phyloP scores from a whole-genome alignment of 1,140 invertebrate genomes.

The Apis laboriosa region DNA sequence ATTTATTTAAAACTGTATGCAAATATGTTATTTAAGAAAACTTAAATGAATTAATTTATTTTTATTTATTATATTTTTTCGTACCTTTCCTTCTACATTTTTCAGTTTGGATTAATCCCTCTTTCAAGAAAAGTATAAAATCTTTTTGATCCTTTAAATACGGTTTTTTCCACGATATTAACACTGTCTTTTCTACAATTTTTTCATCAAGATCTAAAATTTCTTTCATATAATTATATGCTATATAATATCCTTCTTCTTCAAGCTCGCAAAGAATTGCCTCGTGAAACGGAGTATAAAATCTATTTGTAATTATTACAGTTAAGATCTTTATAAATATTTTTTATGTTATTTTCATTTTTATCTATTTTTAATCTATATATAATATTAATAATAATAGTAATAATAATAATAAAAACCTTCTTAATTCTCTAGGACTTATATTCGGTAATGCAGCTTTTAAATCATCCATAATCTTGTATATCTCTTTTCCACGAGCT shows the following conservation, averaged over 20 bases:
- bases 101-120: conserved; percentile 77
- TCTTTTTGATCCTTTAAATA: conserved; percentile 77
- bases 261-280: conserved; percentile 80
- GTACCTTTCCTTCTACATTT: conserved; percentile 56
- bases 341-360: neutral
- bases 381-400: neutral
- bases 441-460: conserved; percentile 60
- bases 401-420: conserved; percentile 46
- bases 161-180: conserved; percentile 65
- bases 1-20: neutral
- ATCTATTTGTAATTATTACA: conserved; percentile 66
- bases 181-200: conserved; percentile 76
- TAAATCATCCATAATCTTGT: conserved; percentile 50
- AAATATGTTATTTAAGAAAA: no score
- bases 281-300: conserved; percentile 79
- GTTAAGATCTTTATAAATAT: neutral
- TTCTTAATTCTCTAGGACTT: conserved; percentile 55
- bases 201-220: conserved; percentile 82
- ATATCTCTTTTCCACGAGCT: conserved; percentile 26
- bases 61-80: neutral
- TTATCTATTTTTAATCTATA: neutral
- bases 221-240: conserved; percentile 79
- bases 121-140: conserved; percentile 78
- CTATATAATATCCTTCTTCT: conserved; percentile 79
- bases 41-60: neutral